A percentile compares a stretch with the other conserved stretches of the same genome.
Evolutionary conservation across 2,797 vertebrate species (phyloP).

Genomic region (Acanthurus lineatus): DNA sequence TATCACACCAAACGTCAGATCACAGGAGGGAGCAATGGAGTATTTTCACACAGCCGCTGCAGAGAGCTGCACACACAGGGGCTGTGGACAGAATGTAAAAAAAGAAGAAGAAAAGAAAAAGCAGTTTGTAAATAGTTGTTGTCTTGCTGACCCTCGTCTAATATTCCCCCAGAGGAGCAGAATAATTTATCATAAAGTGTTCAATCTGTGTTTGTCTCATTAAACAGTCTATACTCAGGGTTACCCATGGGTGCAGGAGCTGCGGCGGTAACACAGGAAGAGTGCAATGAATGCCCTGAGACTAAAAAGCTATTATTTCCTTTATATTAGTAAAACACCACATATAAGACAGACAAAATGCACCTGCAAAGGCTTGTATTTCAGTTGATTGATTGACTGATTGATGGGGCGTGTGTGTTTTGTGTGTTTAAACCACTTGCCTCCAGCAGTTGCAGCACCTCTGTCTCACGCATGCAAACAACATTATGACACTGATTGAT

Average conservation of each 20-base stretch:
- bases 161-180: constrained; percentile 49
- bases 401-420: constrained; percentile 29
- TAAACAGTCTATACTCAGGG: constrained; percentile 34
- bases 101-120: not conserved
- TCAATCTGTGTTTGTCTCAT: constrained; percentile 51
- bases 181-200: constrained; percentile 54
- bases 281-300: constrained; percentile 18
- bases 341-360: constrained; percentile 2
- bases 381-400: constrained; percentile 17
- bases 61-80: constrained; percentile 23
- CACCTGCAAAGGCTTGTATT: constrained; percentile 41
- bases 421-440: constrained; percentile 1
- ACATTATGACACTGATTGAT: constrained; percentile 57
- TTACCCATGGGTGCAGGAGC: constrained; percentile 50
- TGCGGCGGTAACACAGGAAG: constrained; percentile 22
- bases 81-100: constrained; percentile 33
- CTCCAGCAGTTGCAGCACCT: constrained; percentile 21
- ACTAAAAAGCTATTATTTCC: constrained; percentile 9
- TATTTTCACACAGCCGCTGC: constrained; percentile 18
- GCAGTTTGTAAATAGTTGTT: constrained; percentile 53
- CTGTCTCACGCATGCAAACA: constrained; percentile 49
- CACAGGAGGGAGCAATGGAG: constrained; percentile 16
- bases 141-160: constrained; percentile 57
- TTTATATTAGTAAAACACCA: constrained; percentile 16
- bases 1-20: constrained; percentile 36